A percentile compares a stretch with the other conserved stretches of the same genome.
phyloP scores from a whole-genome alignment of 2,888 invertebrate genomes.

The Coleophora flavipennella region DNA sequence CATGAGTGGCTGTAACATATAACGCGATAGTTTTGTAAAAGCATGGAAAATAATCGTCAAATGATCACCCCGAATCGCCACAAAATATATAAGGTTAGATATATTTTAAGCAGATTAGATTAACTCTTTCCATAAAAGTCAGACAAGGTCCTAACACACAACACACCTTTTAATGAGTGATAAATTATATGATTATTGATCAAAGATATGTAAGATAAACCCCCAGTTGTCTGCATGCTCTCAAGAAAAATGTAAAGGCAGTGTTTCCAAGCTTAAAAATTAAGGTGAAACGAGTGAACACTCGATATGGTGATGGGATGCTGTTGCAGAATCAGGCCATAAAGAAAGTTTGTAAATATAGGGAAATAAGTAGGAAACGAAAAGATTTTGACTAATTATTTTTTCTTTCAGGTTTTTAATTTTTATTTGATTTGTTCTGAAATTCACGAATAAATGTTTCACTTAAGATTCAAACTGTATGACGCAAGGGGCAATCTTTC shows the following conservation, averaged over 20 bases:
- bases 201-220: not conserved
- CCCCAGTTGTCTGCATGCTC: constrained; percentile 26
- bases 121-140: constrained; percentile 4
- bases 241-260: constrained; percentile 9
- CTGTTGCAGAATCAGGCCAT: constrained; percentile 9
- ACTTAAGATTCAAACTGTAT: no score
- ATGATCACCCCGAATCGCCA: constrained; percentile 38
- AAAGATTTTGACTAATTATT: constrained; percentile 15
- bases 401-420: constrained; percentile 21
- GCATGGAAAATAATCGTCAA: constrained; percentile 30
- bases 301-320: constrained; percentile 27
- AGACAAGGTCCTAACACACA: not conserved
- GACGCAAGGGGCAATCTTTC: no score
- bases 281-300: constrained; percentile 4
- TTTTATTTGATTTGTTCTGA: constrained; percentile 8
- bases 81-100: constrained; percentile 54
- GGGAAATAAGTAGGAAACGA: not conserved
- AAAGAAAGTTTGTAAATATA: constrained; percentile 7
- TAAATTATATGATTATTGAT: no score
- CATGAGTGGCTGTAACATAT: no score
- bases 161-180: constrained; percentile 1
- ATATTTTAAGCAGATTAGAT: constrained; percentile 42
- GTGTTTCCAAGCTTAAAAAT: constrained; percentile 20
- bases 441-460: constrained; percentile 11
- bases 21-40: not conserved